Conservation (phyloP, 2,797 vertebrate genomes). For the Amphiprion clarkii region DNA sequence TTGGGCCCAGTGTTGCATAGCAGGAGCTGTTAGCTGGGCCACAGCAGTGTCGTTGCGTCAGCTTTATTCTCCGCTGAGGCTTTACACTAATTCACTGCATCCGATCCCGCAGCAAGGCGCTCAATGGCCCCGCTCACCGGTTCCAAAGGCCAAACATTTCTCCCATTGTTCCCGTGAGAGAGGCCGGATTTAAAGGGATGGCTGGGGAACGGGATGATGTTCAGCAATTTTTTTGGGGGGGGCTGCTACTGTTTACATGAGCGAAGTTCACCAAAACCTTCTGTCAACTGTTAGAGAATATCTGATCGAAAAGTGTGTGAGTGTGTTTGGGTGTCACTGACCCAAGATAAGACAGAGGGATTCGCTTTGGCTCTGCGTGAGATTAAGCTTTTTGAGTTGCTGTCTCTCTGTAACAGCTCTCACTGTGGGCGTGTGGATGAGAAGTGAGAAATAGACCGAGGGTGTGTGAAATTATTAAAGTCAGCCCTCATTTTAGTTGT, state of each 20-base stretch:
- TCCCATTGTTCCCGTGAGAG: slow-evolving; percentile 79
- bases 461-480: slow-evolving; percentile 76
- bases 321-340: slow-evolving; percentile 48
- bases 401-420: slow-evolving; percentile 74
- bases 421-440: slow-evolving; percentile 69
- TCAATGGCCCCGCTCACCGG: slow-evolving; percentile 77
- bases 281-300: slow-evolving; percentile 32
- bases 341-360: slow-evolving; percentile 49
- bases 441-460: slow-evolving; percentile 78
- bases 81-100: slow-evolving; percentile 83
- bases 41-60: slow-evolving; percentile 73
- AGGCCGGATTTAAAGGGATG: slow-evolving; percentile 76
- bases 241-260: slow-evolving; percentile 50
- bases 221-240: slow-evolving; percentile 72
- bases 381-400: slow-evolving; percentile 61
- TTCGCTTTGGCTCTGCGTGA: slow-evolving; percentile 54
- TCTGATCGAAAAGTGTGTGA: slow-evolving; percentile 15
- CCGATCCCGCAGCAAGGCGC: slow-evolving; percentile 72
- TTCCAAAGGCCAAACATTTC: slow-evolving; percentile 80
- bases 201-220: slow-evolving; percentile 63
- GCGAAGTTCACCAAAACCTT: slow-evolving; percentile 45
- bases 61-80: slow-evolving; percentile 79
- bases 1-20: slow-evolving; percentile 59
- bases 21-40: slow-evolving; percentile 64
- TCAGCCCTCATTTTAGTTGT: slow-evolving; percentile 59